phyloP scores from a whole-genome alignment of 2,888 invertebrate genomes.

The Acleris holmiana region DNA sequence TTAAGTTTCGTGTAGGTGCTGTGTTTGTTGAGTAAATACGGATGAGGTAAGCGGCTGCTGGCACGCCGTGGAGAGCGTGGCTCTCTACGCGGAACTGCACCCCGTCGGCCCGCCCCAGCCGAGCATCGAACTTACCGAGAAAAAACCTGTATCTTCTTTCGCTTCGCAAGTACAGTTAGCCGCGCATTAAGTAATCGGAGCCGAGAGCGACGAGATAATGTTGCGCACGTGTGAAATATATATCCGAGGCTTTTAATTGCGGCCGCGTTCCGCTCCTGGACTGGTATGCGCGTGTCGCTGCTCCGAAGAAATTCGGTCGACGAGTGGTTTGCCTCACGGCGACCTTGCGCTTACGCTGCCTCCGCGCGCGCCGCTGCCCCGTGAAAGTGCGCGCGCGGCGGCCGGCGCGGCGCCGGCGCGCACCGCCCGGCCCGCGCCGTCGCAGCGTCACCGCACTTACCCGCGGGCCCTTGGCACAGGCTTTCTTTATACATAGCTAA shows the following conservation, averaged over 20 bases:
- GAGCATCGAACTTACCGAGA: conserved; percentile 75
- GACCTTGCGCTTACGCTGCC: conserved; percentile 73
- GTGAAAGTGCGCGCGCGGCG: conserved; percentile 73
- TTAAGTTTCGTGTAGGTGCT: neutral
- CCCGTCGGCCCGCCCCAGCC: conserved; percentile 62
- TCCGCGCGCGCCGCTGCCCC: conserved; percentile 51
- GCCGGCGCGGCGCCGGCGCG: conserved; percentile 4
- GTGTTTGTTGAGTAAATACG: neutral
- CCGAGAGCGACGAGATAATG: conserved; percentile 80
- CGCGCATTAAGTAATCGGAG: conserved; percentile 82
- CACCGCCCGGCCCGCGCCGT: conserved; percentile 42
- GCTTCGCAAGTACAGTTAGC: conserved; percentile 78
- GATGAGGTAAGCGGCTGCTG: neutral
- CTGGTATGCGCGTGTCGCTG: conserved; percentile 69
- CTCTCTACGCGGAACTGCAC: conserved; percentile 51
- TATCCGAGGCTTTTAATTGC: conserved; percentile 73
- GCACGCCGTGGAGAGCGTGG: neutral
- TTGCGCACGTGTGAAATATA: conserved; percentile 84
- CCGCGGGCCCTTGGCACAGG: conserved; percentile 65
- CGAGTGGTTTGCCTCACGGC: conserved; percentile 82
- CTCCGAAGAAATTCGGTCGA: conserved; percentile 77
- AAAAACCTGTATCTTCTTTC: conserved; percentile 80
- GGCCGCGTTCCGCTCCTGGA: conserved; percentile 45
- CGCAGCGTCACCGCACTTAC: conserved; percentile 56
- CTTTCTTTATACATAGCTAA: conserved; percentile 67